Base-by-base conservation (phyloP, 1,140 invertebrate species). In the Caerostris darwini region DNA sequence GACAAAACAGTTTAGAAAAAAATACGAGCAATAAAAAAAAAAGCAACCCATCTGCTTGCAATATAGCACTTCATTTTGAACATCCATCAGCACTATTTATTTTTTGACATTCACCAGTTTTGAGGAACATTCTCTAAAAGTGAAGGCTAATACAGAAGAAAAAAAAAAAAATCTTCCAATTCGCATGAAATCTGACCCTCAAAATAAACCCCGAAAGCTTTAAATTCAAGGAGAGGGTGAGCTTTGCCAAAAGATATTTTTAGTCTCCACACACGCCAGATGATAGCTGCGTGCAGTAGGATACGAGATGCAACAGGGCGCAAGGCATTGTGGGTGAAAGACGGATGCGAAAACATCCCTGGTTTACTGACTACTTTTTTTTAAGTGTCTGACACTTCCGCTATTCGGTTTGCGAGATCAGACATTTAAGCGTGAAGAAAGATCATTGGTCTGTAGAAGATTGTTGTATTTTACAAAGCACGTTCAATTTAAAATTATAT, bases 241-340 rank as follows among this genome's bases (percentile, higher is more conserved):
- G 50, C 34, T 77, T 77, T 77, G 71, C 71, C 71, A 77, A 77
- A 77, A 77, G 71, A 77, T 77, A 77, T 77, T 77, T 77, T 77
- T 77, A 77, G 71, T 14, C 71, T 12, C 53, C 7, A 4, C 71
- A 12, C 34, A 8, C 34, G 71, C 71, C 71, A 77, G 71, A 77
- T 77, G 71, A 77, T 77, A 19, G 53, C 34, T 77, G 71, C 71
- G 34, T 34, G 34, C 7, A 77, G 34, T 34, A 77, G 50, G 71
- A 77, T 10, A 64, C 12, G 61, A 64, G 61, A 2, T 77, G 71
- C 71, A 34, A 34, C 34, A 77, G 34, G 50, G 71, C 71, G 71
- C 71, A 50, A 77, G 4, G 71, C 71, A 77, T 77, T 77, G 71
- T 77, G 71, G 71, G 71, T 77, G 34, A 34, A 77, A 77, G 71